These are phyloP conservation scores for Eufriesea mexicana DNA, from an alignment of 1,140 invertebrate species.

Conservation along the genomic window DNA sequence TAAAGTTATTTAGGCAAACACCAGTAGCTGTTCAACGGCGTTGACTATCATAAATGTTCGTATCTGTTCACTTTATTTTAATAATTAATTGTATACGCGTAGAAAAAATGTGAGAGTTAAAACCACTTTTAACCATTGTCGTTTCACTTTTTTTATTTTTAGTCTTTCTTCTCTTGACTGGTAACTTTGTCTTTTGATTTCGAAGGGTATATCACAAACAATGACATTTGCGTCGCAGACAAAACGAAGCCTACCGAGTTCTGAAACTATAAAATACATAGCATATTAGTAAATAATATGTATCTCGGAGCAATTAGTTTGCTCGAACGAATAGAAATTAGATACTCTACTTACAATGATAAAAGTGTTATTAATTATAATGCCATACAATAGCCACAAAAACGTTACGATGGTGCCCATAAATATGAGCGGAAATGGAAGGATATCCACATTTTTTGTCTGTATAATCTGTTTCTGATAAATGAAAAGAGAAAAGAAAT, in stretches of 20 bases:
- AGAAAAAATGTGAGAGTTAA: background rate
- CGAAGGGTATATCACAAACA: constrained; percentile 87
- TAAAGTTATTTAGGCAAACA: background rate
- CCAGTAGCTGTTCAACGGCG: no score
- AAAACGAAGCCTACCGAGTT: constrained; percentile 86
- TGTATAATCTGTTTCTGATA: constrained; percentile 87
- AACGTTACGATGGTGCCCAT: constrained; percentile 89
- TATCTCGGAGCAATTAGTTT: constrained; percentile 3
- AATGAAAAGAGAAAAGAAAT: constrained; percentile 54
- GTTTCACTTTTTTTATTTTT: background rate
- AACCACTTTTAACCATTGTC: no score
- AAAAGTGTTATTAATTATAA: constrained; percentile 89
- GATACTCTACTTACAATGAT: constrained; percentile 86
- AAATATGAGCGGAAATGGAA: constrained; percentile 92
- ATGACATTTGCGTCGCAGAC: constrained; percentile 84
- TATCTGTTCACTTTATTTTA: background rate
- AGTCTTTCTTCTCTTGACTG: background rate
- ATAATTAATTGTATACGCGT: background rate
- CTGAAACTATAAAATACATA: constrained; percentile 83
- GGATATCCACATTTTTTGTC: constrained; percentile 89
- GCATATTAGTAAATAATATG: constrained; percentile 31
- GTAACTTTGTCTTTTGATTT: constrained; percentile 69
- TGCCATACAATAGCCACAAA: constrained; percentile 91
- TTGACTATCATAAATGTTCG: background rate
- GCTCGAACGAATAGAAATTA: background rate